Evolutionary conservation across 2,888 invertebrate species (phyloP).

Genomic region (Criorhina ranunculi): DNA sequence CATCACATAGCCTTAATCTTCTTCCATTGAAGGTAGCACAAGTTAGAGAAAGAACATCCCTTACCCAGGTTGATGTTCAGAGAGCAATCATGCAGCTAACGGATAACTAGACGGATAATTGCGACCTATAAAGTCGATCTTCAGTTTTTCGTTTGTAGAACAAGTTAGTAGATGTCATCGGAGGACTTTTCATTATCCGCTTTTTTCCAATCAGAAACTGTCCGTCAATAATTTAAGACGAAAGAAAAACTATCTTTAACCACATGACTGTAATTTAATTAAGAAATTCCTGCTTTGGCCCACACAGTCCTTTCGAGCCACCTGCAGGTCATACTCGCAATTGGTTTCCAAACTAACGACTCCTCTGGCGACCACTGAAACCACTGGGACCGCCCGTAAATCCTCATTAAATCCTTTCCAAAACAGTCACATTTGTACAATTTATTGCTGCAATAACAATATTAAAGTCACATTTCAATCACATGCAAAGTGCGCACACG

Average conservation of each 20-base stretch:
- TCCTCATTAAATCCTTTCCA: slow-evolving; percentile 76
- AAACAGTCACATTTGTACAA: slow-evolving; percentile 76
- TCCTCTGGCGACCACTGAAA: slow-evolving; percentile 26
- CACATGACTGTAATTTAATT: slow-evolving; percentile 2
- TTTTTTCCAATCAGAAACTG: slow-evolving; percentile 23
- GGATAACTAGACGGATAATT: too few species aligned
- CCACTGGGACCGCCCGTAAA: slow-evolving; percentile 74
- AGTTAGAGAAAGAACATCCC: too few species aligned
- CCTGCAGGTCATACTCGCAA: slow-evolving; percentile 55
- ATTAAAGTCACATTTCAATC: slow-evolving; percentile 83
- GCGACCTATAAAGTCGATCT: too few species aligned
- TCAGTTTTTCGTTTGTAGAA: not conserved
- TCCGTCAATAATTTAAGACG: not conserved
- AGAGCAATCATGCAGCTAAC: too few species aligned
- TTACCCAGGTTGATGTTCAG: too few species aligned
- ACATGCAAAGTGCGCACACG: slow-evolving; percentile 81
- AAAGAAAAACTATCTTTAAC: not conserved
- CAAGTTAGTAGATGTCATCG: not conserved
- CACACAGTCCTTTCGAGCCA: slow-evolving; percentile 22
- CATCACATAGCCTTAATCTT: too few species aligned
- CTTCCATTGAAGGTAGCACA: too few species aligned
- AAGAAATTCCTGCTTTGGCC: not conserved
- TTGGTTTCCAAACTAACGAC: slow-evolving; percentile 34
- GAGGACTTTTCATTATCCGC: not conserved
- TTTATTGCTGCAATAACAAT: slow-evolving; percentile 81